Base-by-base conservation (phyloP, 2,888 invertebrate species). In the Acanthopleura granulata region DNA sequence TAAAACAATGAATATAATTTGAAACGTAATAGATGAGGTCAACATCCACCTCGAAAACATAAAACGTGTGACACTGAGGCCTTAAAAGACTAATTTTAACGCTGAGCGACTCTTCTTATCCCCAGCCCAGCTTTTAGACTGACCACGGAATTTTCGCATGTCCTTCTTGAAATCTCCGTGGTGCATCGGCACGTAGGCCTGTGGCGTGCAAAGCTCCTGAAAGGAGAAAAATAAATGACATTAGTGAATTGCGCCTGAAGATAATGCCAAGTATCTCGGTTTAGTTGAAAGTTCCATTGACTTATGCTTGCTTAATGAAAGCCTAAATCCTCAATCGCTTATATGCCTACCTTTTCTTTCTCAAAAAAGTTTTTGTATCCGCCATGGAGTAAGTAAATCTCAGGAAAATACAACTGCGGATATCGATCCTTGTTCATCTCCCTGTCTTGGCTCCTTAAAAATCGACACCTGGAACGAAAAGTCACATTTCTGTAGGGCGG, bases 311-410 rank as follows among this genome's bases (percentile, higher is more conserved):
- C 40, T 40, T 40, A 9, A 3, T 40, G 40, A 9, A 40, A 6
- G 9, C 40, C 40, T 6, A 40, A 40, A 40, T 3, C 40, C 40
- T 40, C 3, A 40, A 40, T 40, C 3, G 9, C 3, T 9, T 6
- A 40, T 6, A 40, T 40, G 40, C 40, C 9, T 79, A 89, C 89
- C 82, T 83, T 84, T 86, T 94, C 93, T 0, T 92, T 91, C 82
- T 93, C 92, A 90, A 93, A 97, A 92, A 99, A 98, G 49, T 93
- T 93, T 87, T 95, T 94, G 91, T 97, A 97, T 61, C 97, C 97
- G 0, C 96, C 96, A 87, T 97, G 95, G 30, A 99, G 92, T 0
- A 99, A 92, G 91, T 99, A 99, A 1, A 97, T 92, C 91, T 99
- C 99, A 0, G 98, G 98, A 92, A 95, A 97, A 88, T 95, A 92